These are phyloP conservation scores for Pagrus major DNA, from an alignment of 2,113 vertebrate genomes.

Conservation along the genomic window DNA sequence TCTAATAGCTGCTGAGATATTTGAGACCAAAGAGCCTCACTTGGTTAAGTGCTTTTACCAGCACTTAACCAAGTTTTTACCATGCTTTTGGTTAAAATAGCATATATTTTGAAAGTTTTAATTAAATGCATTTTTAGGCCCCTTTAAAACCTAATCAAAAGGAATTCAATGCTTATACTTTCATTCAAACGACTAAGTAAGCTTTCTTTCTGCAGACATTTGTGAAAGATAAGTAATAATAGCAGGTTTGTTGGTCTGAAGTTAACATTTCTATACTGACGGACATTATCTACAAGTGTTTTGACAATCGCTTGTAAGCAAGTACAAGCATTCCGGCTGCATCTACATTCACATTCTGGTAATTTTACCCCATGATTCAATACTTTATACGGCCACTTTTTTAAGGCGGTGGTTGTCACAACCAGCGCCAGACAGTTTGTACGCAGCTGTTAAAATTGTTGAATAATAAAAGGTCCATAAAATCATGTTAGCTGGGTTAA, in stretches of 20 bases:
- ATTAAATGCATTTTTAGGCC: too few species aligned
- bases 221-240: neutral
- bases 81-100: too few species aligned
- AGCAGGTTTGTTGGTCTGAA: neutral
- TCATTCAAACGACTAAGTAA: neutral
- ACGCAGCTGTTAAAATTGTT: neutral
- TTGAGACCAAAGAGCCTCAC: too few species aligned
- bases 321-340: neutral
- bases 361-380: neutral
- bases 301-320: too few species aligned
- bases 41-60: too few species aligned
- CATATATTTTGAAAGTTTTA: too few species aligned
- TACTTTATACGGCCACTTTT: neutral
- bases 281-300: neutral
- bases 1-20: too few species aligned
- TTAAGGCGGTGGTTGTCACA: neutral
- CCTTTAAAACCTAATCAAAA: neutral
- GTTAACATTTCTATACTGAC: neutral
- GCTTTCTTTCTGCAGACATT: neutral
- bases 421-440: neutral
- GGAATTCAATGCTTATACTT: too few species aligned
- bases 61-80: too few species aligned
- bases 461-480: neutral
- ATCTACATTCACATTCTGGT: neutral
- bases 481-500: neutral